Evolutionary conservation across 2,888 invertebrate genomes (phyloP), one percentile per base, ranked within the genome.

Genomic region (Molorchus minor): DNA sequence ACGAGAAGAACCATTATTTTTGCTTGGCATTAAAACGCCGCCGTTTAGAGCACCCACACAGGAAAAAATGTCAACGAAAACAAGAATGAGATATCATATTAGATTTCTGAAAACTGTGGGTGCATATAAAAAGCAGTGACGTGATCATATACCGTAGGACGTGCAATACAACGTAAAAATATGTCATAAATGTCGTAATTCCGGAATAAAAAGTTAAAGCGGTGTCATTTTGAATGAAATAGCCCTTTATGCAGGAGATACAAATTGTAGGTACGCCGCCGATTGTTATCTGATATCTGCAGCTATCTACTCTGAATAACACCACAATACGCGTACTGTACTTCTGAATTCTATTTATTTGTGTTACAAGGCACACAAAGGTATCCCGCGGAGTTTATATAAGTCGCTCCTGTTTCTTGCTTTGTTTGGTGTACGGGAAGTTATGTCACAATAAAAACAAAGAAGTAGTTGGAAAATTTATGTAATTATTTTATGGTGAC

Each of bases 281-380:
- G 67, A 67, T 67, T 67, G 67, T 67, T 67, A 67, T 67, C 67
- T 62, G 67, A 67, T 67, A 67, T 67, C 67, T 65, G 61, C 61
- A 56, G 67, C 58, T 67, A 67, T 67, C 67, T 64, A 64, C 64
- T 65, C 62, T 65, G 64, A 61, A 65, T 64, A n/a, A 56, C 57
- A 56, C 56, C 33, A 60, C 62, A 56, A 60, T 51, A 58, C 46
- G 55, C 56, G 58, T 56, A 58, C 60, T 58, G 60, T 56, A 58
- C 62, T 62, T 62, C 60, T 65, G 62, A 65, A 61, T 64, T 65
- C 56, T 62, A 62, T 60, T 52, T 62, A 62, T 64, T 62, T 62
- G 64, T 64, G 61, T 58, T 67, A 59, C 61, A 41, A 49, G 43
- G 13, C 51, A 33, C 57, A 63, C 46, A 61, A 46, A 52, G 51